A percentile compares a stretch with the other conserved stretches of the same genome.
Conservation (phyloP, 2,113 vertebrate genomes). For the Xyrauchen texanus region DNA sequence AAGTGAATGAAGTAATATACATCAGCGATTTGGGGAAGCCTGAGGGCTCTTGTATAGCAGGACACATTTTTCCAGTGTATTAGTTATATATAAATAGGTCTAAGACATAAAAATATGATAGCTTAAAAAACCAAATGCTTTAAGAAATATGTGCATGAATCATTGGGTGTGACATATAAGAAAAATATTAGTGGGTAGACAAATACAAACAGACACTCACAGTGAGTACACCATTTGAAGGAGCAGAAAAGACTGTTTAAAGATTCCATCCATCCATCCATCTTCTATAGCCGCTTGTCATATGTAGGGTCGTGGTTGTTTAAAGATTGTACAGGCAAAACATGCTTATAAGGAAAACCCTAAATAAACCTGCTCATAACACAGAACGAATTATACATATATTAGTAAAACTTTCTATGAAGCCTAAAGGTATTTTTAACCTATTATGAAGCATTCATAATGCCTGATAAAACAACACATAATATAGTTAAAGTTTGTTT, state of each 20-base stretch:
- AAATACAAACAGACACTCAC: slow-evolving; percentile 25
- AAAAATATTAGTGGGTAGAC: slow-evolving; percentile 15
- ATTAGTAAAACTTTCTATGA: too few species aligned
- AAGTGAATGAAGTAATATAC: slow-evolving; percentile 38
- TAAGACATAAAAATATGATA: slow-evolving; percentile 27
- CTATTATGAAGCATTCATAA: too few species aligned
- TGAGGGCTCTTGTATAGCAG: slow-evolving; percentile 33
- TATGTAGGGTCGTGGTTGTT: too few species aligned
- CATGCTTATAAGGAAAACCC: too few species aligned
- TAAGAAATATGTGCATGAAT: slow-evolving; percentile 12
- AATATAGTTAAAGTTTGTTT: too few species aligned
- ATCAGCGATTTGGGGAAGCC: slow-evolving; percentile 24
- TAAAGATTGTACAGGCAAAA: too few species aligned
- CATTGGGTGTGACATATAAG: slow-evolving; percentile 25
- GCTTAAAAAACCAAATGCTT: slow-evolving; percentile 14
- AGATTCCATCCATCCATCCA: slow-evolving; percentile 41
- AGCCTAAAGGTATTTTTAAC: too few species aligned
- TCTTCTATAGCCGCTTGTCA: too few species aligned
- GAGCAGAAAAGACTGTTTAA: slow-evolving; percentile 67
- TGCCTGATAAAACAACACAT: too few species aligned
- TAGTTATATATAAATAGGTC: slow-evolving; percentile 23
- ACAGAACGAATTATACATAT: too few species aligned
- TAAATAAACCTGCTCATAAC: too few species aligned
- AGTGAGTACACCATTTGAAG: slow-evolving; percentile 33
- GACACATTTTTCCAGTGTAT: slow-evolving; percentile 37